A percentile compares a stretch with the other conserved stretches of the same genome.
phyloP scores from a whole-genome alignment of 1,140 invertebrate species.

The Eumaeus atala region DNA sequence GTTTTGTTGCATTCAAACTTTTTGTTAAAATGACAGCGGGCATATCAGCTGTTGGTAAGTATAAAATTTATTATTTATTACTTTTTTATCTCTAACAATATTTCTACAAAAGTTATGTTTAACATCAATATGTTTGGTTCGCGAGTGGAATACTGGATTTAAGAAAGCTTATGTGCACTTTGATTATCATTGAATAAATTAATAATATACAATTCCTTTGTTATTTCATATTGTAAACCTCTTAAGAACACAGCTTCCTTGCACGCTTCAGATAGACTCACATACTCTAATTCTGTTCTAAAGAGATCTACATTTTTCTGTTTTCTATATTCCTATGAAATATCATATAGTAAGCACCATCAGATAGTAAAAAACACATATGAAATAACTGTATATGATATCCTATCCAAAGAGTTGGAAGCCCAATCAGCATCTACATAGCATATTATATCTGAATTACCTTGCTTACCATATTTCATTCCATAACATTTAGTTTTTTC shows the following conservation, averaged over 20 bases:
- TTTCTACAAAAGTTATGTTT: constrained; percentile 14
- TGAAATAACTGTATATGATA: constrained; percentile 16
- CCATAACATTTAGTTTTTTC: too few relatives aligned
- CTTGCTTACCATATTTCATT: too few relatives aligned
- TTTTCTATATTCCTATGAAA: constrained; percentile 12
- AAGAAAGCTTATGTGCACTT: constrained; percentile 9
- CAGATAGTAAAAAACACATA: constrained; percentile 16
- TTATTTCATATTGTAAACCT: constrained; percentile 9
- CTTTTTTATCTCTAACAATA: constrained; percentile 12
- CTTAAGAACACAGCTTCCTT: constrained; percentile 4
- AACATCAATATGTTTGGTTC: constrained; percentile 11
- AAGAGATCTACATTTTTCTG: constrained; percentile 16
- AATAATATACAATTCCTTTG: constrained; percentile 1
- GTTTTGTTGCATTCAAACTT: constrained; percentile 11
- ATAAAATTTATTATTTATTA: constrained; percentile 10
- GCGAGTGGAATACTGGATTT: constrained; percentile 9
- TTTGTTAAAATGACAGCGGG: constrained; percentile 13
- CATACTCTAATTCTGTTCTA: constrained; percentile 14
- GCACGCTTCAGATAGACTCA: constrained; percentile 13
- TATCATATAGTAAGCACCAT: too few relatives aligned
- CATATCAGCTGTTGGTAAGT: constrained; percentile 14
- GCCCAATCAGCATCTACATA: too few relatives aligned
- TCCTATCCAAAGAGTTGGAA: constrained; percentile 9
- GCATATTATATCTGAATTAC: too few relatives aligned
- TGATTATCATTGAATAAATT: constrained; percentile 12